phyloP scores from a whole-genome alignment of 2,797 vertebrate genomes.

The Parauchenoglanis punctatus region DNA sequence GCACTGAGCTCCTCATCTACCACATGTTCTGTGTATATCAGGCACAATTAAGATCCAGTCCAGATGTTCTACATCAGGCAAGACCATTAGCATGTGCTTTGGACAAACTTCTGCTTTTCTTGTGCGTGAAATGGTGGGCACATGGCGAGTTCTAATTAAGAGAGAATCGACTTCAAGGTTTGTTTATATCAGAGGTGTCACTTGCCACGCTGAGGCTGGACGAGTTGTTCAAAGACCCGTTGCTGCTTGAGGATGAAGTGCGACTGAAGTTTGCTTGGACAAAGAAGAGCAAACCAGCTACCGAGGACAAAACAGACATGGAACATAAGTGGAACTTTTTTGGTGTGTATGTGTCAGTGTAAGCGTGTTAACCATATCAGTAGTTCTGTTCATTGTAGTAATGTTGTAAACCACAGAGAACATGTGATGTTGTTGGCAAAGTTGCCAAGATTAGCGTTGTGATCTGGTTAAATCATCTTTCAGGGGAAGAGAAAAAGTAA shows the following conservation, averaged over 20 bases:
- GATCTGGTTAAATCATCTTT: constrained; percentile 29
- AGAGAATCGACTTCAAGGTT: not conserved
- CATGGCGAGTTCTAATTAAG: not conserved
- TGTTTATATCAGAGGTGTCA: not conserved
- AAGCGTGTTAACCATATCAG: constrained; percentile 3
- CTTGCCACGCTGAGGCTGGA: not conserved
- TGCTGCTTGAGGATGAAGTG: not conserved
- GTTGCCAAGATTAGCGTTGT: constrained; percentile 1
- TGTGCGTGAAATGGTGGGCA: not conserved
- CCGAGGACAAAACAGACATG: not conserved
- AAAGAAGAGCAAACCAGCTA: constrained; percentile 10
- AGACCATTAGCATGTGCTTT: constrained; percentile 64
- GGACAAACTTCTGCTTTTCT: constrained; percentile 52
- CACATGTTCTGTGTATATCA: constrained; percentile 67
- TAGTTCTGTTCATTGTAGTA: constrained; percentile 13
- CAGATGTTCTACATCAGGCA: constrained; percentile 76
- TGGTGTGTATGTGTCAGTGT: constrained; percentile 33
- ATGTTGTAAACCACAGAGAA: constrained; percentile 17
- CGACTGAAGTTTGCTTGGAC: not conserved
- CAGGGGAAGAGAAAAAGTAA: constrained; percentile 30
- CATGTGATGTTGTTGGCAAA: not conserved
- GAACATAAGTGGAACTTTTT: constrained; percentile 23
- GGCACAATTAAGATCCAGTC: constrained; percentile 69
- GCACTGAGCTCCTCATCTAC: constrained; percentile 56
- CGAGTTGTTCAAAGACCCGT: not conserved